Evolutionary conservation across 2,113 vertebrate genomes (phyloP).

Genomic region (Halcyon malimbica): DNA sequence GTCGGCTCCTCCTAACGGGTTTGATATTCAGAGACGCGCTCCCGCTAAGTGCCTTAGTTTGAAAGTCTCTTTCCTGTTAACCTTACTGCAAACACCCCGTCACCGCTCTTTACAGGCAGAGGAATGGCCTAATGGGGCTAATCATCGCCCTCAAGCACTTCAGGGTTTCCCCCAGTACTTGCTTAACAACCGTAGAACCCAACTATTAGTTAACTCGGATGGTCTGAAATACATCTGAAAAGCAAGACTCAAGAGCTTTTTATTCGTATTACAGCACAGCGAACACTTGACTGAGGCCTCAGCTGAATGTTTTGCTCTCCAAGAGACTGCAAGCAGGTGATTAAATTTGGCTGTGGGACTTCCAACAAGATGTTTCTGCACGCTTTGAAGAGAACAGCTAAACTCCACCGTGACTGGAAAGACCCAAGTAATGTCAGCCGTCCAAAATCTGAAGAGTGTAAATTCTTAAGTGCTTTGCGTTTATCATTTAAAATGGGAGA

Average conservation of each 20-base stretch:
- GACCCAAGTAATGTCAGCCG: neutral
- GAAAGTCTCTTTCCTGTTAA: neutral
- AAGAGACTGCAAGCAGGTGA: neutral
- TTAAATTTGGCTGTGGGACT: neutral
- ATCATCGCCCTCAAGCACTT: neutral
- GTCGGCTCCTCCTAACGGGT: rapidly evolving
- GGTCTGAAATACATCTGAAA: neutral
- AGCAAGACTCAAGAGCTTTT: neutral
- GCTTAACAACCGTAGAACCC: neutral
- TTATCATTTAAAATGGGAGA: neutral
- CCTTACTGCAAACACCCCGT: rapidly evolving
- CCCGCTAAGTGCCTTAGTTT: rapidly evolving
- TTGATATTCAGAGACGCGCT: rapidly evolving
- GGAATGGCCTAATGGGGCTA: rapidly evolving
- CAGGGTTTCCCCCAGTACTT: neutral
- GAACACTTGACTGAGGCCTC: neutral
- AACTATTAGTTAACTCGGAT: too few species aligned
- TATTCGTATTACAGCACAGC: neutral
- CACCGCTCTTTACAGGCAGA: rapidly evolving
- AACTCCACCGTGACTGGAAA: neutral
- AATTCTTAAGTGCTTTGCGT: neutral
- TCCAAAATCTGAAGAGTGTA: neutral
- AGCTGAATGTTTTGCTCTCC: neutral
- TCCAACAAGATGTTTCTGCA: neutral
- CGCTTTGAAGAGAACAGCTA: neutral